Evolutionary conservation across 2,888 invertebrate species (phyloP).

Genomic region (Andrena haemorrhoa): DNA sequence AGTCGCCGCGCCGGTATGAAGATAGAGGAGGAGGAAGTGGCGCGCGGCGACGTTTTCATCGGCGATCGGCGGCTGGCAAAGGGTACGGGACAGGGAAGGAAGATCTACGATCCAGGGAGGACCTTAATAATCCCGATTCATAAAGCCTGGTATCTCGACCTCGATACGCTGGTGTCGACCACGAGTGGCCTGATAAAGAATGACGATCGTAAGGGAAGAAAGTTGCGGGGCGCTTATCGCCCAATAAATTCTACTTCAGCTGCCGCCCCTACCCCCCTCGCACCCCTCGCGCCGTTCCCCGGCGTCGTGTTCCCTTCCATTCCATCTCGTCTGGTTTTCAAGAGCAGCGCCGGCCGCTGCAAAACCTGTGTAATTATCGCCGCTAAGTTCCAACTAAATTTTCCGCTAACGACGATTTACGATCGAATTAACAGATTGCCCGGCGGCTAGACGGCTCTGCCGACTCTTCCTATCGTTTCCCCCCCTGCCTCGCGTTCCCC

Average conservation of each 20-base stretch:
- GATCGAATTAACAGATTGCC: conserved; percentile 82
- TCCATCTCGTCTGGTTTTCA: conserved; percentile 52
- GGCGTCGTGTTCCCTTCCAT: conserved; percentile 30
- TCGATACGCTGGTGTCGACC: conserved; percentile 71
- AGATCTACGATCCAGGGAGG: conserved; percentile 71
- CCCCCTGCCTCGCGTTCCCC: neutral
- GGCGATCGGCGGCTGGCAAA: conserved; percentile 37
- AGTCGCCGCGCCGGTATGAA: conserved; percentile 44
- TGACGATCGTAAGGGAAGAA: conserved; percentile 79
- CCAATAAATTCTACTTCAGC: conserved; percentile 81
- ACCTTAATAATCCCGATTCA: conserved; percentile 76
- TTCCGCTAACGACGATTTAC: conserved; percentile 82
- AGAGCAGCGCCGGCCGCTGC: conserved; percentile 56
- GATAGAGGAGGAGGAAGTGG: conserved; percentile 47
- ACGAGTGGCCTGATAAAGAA: conserved; percentile 78
- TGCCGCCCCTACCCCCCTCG: conserved; percentile 41
- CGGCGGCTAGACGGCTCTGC: conserved; percentile 49
- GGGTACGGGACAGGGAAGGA: conserved; percentile 44
- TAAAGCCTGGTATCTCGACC: conserved; percentile 69
- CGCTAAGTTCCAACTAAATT: conserved; percentile 80
- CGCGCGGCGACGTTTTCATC: conserved; percentile 61
- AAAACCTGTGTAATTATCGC: conserved; percentile 81
- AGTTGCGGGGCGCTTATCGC: conserved; percentile 81
- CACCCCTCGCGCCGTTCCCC: conserved; percentile 17
- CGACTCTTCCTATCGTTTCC: neutral